phyloP scores from a whole-genome alignment of 2,888 invertebrate genomes.

The Anarsia innoxiella region DNA sequence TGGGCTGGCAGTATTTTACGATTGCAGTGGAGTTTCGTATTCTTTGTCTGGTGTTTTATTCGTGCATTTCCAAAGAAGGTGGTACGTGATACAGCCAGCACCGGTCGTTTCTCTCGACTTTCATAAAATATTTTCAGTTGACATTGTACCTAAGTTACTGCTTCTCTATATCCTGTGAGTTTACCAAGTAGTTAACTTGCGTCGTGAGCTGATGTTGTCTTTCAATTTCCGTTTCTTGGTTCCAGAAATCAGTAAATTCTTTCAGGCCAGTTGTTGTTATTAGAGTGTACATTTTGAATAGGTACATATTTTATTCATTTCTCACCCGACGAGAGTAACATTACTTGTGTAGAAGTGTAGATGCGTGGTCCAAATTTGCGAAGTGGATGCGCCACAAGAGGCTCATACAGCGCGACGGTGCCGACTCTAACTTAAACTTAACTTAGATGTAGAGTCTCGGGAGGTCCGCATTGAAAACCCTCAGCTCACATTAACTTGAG shows the following conservation, averaged over 20 bases:
- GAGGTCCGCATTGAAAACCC: constrained; percentile 37
- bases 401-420: constrained; percentile 42
- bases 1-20: constrained; percentile 47
- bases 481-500: constrained; percentile 36
- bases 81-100: constrained; percentile 48
- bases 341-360: constrained; percentile 26
- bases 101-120: constrained; percentile 32
- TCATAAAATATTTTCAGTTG: constrained; percentile 60
- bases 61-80: constrained; percentile 42
- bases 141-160: constrained; percentile 38
- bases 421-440: constrained; percentile 55
- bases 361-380: constrained; percentile 35
- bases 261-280: too few species aligned
- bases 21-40: constrained; percentile 47
- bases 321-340: constrained; percentile 11
- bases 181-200: constrained; percentile 22
- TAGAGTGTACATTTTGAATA: too few species aligned
- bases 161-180: constrained; percentile 34
- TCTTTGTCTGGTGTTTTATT: constrained; percentile 59
- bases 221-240: too few species aligned
- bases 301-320: background rate
- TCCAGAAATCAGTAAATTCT: background rate
- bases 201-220: too few species aligned
- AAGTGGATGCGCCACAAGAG: constrained; percentile 46
- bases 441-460: constrained; percentile 53